These are phyloP conservation scores for Turritopsis rubra DNA, from an alignment of 30 jellyfish, hydroid and myxozoan species.

Conservation along the genomic window DNA sequence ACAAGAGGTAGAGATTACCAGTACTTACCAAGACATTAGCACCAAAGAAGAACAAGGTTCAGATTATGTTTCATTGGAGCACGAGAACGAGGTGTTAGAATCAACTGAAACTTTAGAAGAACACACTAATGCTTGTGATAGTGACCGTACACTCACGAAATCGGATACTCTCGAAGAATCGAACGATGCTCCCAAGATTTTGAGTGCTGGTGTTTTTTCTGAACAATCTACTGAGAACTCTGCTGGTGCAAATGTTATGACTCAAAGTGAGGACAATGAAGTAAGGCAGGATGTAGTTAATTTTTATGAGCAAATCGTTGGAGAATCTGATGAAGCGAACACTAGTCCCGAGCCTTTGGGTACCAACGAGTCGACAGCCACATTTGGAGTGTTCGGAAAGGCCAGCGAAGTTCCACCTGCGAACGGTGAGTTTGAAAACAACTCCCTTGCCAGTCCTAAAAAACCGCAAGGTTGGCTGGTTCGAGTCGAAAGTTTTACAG, in stretches of 20 bases:
- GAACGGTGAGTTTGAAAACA: not conserved
- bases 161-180: not conserved
- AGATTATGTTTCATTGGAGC: not conserved
- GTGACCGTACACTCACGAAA: not conserved
- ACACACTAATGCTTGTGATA: not conserved
- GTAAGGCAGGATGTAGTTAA: constrained; percentile 15
- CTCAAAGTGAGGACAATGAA: not conserved
- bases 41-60: not conserved
- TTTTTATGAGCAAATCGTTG: constrained; percentile 18
- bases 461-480: constrained; percentile 25
- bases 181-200: not conserved
- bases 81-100: not conserved
- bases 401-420: not conserved
- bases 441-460: not conserved
- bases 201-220: constrained; percentile 11
- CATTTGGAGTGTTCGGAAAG: constrained; percentile 4
- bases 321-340: not conserved
- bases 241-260: not conserved
- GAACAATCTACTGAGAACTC: constrained; percentile 6
- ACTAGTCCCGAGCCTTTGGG: not conserved
- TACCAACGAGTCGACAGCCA: constrained; percentile 2
- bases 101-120: not conserved
- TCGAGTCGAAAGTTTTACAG: constrained; percentile 28
- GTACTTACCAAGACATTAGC: not conserved
- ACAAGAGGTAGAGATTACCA: constrained; percentile 4